A percentile compares a stretch with the other conserved stretches of the same genome.
Evolutionary conservation across 2,113 vertebrate species (phyloP).

Genomic region (Atlantisia rogersi): DNA sequence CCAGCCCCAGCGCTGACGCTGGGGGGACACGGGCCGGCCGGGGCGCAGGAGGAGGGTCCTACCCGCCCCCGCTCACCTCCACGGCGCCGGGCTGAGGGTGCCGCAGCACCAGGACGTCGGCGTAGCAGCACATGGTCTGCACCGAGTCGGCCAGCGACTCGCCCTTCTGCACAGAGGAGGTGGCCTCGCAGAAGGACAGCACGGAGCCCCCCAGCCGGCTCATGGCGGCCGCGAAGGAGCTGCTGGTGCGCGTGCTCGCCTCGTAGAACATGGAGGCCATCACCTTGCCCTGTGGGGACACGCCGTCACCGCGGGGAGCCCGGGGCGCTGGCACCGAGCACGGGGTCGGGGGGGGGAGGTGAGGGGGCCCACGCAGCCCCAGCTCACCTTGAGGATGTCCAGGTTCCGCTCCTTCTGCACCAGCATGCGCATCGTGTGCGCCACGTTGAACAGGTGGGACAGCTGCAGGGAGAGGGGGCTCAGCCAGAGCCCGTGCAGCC

Average conservation of each 20-base stretch:
- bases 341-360: background rate
- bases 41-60: too few relatives aligned
- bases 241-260: conserved; percentile 95
- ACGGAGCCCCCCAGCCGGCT: conserved; percentile 91
- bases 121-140: conserved; percentile 96
- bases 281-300: conserved; percentile 84
- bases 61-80: conserved; percentile 78
- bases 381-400: conserved; percentile 91
- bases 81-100: conserved; percentile 91
- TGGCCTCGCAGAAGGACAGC: conserved; percentile 90
- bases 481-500: background rate
- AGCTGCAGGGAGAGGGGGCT: conserved; percentile 73
- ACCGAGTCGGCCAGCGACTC: conserved; percentile 93
- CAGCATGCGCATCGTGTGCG: conserved; percentile 89
- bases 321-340: accelerated
- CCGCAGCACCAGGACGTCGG: conserved; percentile 90
- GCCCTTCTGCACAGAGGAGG: conserved; percentile 93
- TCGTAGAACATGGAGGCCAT: conserved; percentile 99
- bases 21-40: too few relatives aligned
- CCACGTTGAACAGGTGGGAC: conserved; percentile 94
- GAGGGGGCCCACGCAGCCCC: background rate
- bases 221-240: conserved; percentile 94
- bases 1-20: too few relatives aligned
- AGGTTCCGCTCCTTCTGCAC: conserved; percentile 94
- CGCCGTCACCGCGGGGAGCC: accelerated